These are phyloP conservation scores for Spatulosminthurus flaviceps DNA, from an alignment of 2,888 invertebrate species.

Conservation along the genomic window DNA sequence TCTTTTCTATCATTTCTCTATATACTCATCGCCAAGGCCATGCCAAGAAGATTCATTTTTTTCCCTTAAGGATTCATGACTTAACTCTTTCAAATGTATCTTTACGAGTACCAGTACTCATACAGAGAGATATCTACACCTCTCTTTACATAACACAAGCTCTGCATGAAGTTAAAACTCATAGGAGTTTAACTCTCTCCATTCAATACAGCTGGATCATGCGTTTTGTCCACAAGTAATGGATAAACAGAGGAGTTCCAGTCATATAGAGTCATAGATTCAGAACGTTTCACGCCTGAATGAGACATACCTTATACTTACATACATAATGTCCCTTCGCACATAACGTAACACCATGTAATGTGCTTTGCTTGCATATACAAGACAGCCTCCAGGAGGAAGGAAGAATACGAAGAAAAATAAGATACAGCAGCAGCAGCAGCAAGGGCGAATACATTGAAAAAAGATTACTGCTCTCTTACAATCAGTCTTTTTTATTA, in stretches of 20 bases:
- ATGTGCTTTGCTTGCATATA: slow-evolving; percentile 15
- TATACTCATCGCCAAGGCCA: slow-evolving; percentile 36
- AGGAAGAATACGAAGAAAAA: slow-evolving; percentile 20
- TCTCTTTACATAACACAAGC: no score
- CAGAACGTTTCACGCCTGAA: no score
- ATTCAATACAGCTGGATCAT: no score
- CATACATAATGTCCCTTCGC: no score
- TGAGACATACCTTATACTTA: no score
- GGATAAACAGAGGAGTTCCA: no score
- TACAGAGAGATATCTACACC: background rate
- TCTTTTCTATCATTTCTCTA: slow-evolving; percentile 31
- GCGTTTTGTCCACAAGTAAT: no score
- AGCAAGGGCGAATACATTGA: slow-evolving; percentile 20
- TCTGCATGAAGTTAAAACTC: no score
- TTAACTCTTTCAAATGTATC: slow-evolving; percentile 35
- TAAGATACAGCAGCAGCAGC: background rate
- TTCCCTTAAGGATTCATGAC: slow-evolving; percentile 33
- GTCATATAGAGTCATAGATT: no score
- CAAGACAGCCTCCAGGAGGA: slow-evolving; percentile 40
- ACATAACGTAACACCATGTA: no score
- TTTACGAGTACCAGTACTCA: background rate
- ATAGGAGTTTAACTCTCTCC: no score
- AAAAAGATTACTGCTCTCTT: slow-evolving; percentile 42
- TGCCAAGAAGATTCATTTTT: slow-evolving; percentile 45
- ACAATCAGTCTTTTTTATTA: slow-evolving; percentile 37